phyloP scores from a whole-genome alignment of 2,113 vertebrate genomes.

The Phainopepla nitens region DNA sequence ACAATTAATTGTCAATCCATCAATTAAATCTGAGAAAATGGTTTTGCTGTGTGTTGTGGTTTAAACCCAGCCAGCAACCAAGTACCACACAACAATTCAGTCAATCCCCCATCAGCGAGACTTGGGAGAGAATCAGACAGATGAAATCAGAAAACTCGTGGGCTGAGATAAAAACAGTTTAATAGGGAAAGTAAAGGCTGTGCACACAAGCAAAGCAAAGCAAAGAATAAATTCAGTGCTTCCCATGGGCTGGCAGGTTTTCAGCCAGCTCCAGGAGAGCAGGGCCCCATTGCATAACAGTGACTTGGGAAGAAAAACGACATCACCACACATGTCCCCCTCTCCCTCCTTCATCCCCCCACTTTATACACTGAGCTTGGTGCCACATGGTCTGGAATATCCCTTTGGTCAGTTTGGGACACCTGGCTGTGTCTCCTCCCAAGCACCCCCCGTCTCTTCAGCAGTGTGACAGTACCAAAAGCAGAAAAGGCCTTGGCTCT shows the following conservation, averaged over 20 bases:
- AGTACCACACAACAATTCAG: background rate
- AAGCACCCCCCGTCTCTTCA: background rate
- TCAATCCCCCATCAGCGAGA: background rate
- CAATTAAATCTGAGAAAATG: background rate
- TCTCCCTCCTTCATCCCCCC: rapidly evolving
- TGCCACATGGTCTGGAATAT: no score
- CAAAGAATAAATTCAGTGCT: background rate
- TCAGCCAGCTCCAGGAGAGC: background rate
- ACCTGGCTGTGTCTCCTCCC: background rate
- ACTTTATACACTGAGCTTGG: background rate
- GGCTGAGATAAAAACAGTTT: background rate
- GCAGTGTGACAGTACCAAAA: background rate
- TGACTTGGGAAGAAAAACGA: background rate
- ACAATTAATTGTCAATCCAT: background rate
- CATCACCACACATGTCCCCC: no score
- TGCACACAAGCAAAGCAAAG: background rate
- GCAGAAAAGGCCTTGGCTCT: background rate
- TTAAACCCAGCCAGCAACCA: background rate
- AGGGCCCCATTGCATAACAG: rapidly evolving
- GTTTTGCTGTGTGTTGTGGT: background rate
- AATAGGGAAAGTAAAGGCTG: background rate
- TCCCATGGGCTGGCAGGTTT: background rate
- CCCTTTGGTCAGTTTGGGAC: background rate
- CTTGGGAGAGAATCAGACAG: background rate
- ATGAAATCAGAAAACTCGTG: background rate